phyloP scores from a whole-genome alignment of 2,888 invertebrate species.

The Acanthococcus lagerstroemiae region DNA sequence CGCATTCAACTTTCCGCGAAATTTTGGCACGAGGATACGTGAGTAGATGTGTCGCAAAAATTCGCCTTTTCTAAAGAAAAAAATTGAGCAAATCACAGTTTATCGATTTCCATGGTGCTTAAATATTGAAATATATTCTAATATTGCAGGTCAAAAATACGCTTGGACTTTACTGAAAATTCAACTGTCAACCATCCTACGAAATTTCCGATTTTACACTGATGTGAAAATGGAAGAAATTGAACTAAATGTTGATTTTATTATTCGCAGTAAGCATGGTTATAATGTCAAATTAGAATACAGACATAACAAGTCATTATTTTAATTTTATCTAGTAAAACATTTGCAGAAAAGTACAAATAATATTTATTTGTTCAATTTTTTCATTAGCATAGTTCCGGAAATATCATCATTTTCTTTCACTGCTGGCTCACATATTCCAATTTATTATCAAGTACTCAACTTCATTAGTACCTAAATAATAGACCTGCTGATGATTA shows the following conservation, averaged over 20 bases:
- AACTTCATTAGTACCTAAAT: neutral
- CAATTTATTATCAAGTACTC: neutral
- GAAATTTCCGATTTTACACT: conserved; percentile 34
- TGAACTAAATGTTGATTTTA: conserved; percentile 33
- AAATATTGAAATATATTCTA: too few species aligned
- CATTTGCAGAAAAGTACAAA: too few species aligned
- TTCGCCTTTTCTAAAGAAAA: too few species aligned
- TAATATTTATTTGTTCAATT: too few species aligned
- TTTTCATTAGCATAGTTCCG: too few species aligned
- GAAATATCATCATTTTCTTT: too few species aligned
- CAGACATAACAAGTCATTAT: neutral
- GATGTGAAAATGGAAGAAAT: conserved; percentile 34
- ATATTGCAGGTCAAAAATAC: conserved; percentile 35
- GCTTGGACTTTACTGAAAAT: conserved; percentile 35
- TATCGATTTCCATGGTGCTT: too few species aligned
- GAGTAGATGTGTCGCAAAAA: too few species aligned
- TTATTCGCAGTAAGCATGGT: conserved; percentile 33
- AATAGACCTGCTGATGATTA: neutral
- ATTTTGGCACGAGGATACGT: too few species aligned
- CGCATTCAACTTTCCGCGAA: too few species aligned
- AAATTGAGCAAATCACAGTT: neutral
- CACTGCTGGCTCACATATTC: too few species aligned
- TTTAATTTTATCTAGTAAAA: too few species aligned
- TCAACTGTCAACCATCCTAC: conserved; percentile 32
- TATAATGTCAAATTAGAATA: conserved; percentile 27